phyloP scores from a whole-genome alignment of 53 echinoderm and acorn worm species.

The Zoroaster sp. region DNA sequence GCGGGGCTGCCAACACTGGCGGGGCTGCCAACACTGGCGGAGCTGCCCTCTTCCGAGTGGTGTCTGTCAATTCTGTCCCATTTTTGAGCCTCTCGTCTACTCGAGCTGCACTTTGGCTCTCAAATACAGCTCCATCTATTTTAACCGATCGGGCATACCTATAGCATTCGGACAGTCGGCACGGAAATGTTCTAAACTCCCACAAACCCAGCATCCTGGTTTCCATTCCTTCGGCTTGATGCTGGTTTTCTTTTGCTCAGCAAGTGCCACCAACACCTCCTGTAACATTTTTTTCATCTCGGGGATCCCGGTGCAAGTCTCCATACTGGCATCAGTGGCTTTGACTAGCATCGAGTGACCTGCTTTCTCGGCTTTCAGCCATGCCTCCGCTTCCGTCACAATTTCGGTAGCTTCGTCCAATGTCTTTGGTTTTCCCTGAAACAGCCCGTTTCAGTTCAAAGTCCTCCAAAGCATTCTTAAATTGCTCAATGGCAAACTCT shows the following conservation, averaged over 20 bases:
- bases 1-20: background rate
- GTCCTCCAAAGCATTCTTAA: too few relatives aligned
- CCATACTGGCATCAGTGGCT: background rate
- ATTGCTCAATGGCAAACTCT: too few relatives aligned
- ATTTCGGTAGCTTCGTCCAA: too few relatives aligned
- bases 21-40: constrained; percentile 1
- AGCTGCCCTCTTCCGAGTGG: background rate
- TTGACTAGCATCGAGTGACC: background rate
- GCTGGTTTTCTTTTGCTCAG: background rate
- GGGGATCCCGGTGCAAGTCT: background rate
- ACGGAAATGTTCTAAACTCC: background rate
- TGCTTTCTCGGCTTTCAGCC: background rate
- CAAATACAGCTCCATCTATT: background rate
- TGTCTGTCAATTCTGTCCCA: background rate
- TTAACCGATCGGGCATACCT: background rate
- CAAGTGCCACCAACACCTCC: background rate
- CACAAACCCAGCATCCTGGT: constrained; percentile 20
- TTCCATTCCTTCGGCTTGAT: background rate
- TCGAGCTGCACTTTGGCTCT: background rate
- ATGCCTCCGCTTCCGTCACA: background rate
- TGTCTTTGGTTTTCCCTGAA: too few relatives aligned
- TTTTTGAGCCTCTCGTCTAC: background rate
- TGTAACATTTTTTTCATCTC: background rate
- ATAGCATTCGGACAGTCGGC: background rate
- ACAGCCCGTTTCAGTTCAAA: too few relatives aligned